A percentile compares a stretch with the other conserved stretches of the same genome.
These are phyloP conservation scores for Anagyrus pseudococci DNA, from an alignment of 2,888 invertebrate species.

Conservation along the genomic window DNA sequence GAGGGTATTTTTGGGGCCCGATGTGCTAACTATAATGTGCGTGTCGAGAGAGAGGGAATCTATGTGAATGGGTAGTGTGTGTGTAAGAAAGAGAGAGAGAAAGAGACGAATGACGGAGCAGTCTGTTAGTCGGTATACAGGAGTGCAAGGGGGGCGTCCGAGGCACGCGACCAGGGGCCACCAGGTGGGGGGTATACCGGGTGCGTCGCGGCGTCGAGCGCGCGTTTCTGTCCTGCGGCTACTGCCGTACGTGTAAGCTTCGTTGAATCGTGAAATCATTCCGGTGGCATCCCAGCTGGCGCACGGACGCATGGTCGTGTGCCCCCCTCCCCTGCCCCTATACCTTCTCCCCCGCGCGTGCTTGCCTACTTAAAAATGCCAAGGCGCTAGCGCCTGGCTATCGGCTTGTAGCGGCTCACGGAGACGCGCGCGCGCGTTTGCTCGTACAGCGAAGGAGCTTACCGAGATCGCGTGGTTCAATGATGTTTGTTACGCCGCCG, in stretches of 20 bases:
- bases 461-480: no score
- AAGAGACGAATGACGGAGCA: no score
- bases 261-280: constrained; percentile 49
- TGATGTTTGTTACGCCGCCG: no score
- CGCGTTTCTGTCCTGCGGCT: no score
- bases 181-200: background rate
- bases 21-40: background rate
- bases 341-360: background rate
- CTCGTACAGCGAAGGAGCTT: no score
- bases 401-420: no score
- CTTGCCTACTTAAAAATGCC: background rate
- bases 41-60: no score
- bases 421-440: no score
- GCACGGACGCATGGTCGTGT: background rate
- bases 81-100: no score
- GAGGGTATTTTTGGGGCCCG: background rate
- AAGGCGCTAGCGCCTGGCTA: no score
- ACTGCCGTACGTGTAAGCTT: constrained; percentile 47
- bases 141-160: background rate
- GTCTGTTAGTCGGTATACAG: no score
- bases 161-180: constrained; percentile 42
- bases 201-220: background rate
- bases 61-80: background rate
- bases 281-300: constrained; percentile 18
- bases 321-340: background rate